phyloP scores from a whole-genome alignment of 2,888 invertebrate species.

The Eulithis prunata region DNA sequence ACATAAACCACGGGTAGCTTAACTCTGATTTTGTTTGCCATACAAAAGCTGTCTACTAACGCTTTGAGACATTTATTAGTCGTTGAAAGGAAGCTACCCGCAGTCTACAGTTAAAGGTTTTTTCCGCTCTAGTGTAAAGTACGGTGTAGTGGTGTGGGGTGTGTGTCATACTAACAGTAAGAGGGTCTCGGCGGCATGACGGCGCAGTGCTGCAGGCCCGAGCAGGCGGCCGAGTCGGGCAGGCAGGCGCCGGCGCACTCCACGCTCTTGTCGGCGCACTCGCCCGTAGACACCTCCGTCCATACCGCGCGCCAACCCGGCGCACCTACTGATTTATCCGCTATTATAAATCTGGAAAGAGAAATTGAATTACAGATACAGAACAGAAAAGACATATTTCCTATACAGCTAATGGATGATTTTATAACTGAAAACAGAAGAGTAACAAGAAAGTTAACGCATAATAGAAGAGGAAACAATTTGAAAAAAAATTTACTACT shows the following conservation, averaged over 20 bases:
- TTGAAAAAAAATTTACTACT: too few species aligned
- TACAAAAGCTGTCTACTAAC: too few species aligned
- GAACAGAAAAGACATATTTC: too few species aligned
- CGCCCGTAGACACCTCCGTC: slow-evolving; percentile 92
- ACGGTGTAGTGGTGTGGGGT: background rate
- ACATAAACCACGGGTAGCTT: background rate
- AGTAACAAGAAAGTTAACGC: too few species aligned
- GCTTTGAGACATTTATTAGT: too few species aligned
- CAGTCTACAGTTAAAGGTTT: too few species aligned
- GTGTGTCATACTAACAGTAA: slow-evolving; percentile 88
- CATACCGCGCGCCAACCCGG: slow-evolving; percentile 97
- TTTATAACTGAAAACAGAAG: too few species aligned
- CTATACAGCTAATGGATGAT: too few species aligned
- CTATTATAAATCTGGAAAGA: slow-evolving; percentile 93
- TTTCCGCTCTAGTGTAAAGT: too few species aligned
- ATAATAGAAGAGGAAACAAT: too few species aligned
- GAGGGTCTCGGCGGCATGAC: slow-evolving; percentile 79
- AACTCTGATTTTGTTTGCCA: too few species aligned
- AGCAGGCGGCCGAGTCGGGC: slow-evolving; percentile 73
- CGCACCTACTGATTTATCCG: slow-evolving; percentile 97
- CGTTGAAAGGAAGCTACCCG: too few species aligned
- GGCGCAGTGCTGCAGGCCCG: slow-evolving; percentile 89
- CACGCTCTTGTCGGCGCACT: slow-evolving; percentile 51
- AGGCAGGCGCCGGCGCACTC: slow-evolving; percentile 68
- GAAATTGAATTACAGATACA: background rate